Conservation (phyloP, 2,113 vertebrate genomes). For the Poicephalus gulielmi region DNA sequence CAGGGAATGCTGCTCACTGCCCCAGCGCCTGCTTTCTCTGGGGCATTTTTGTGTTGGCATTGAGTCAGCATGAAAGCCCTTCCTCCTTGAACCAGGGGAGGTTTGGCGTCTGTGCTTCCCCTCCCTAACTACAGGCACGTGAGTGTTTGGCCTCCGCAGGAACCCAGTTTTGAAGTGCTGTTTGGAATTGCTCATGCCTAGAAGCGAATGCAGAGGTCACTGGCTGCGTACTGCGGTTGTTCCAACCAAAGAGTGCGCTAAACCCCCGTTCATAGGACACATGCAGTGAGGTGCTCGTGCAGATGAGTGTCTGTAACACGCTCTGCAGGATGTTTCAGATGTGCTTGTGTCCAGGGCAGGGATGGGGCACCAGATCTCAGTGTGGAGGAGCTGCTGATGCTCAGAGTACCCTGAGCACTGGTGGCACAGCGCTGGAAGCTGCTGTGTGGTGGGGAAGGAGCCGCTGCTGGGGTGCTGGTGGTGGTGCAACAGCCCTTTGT, state of each 20-base stretch:
- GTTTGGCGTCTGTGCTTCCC: rapidly evolving
- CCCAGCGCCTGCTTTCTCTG: neutral
- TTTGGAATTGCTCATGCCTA: neutral
- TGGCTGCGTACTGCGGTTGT: neutral
- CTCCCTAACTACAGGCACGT: neutral
- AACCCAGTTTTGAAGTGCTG: neutral
- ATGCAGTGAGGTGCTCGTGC: neutral
- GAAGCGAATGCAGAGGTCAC: neutral
- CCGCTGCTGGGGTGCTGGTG: rapidly evolving
- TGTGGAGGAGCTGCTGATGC: rapidly evolving
- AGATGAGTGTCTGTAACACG: neutral
- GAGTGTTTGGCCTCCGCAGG: neutral
- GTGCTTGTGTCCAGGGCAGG: rapidly evolving
- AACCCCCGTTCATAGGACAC: neutral
- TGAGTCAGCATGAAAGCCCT: neutral
- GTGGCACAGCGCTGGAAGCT: neutral
- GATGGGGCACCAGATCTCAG: neutral
- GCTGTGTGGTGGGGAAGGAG: neutral
- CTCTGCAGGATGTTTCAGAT: rapidly evolving
- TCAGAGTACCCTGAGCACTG: neutral
- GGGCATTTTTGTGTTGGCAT: neutral
- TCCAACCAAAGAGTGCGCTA: rapidly evolving
- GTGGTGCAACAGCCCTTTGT: neutral
- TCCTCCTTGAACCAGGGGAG: neutral
- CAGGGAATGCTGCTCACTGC: neutral